These are phyloP conservation scores for Dicyrtomina minuta DNA, from an alignment of 2,888 invertebrate genomes.

Conservation along the genomic window DNA sequence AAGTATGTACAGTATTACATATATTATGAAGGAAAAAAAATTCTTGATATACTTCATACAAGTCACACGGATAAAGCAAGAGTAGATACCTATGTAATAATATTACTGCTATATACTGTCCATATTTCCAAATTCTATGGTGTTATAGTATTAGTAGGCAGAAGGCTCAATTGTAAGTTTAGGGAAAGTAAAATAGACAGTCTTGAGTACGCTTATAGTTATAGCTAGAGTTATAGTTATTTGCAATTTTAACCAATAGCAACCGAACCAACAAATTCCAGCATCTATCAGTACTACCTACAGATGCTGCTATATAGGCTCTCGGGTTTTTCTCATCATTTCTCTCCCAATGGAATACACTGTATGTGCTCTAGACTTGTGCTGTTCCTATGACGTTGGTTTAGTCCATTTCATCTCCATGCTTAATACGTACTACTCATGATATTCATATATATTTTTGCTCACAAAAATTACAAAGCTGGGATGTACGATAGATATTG, in stretches of 20 bases:
- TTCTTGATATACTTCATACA: too few species aligned
- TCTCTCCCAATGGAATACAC: slow-evolving; percentile 15
- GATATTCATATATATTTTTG: neutral
- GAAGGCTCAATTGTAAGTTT: neutral
- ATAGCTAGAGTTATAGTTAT: neutral
- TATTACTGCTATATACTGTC: too few species aligned
- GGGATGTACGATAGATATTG: neutral
- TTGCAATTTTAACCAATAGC: slow-evolving; percentile 20
- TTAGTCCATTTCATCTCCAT: slow-evolving; percentile 19
- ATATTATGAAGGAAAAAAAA: too few species aligned
- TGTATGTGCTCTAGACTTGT: too few species aligned
- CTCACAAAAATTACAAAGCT: neutral
- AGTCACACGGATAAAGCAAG: neutral
- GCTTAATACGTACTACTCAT: neutral
- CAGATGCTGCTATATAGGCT: neutral
- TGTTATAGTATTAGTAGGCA: neutral
- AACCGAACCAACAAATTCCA: slow-evolving; percentile 8
- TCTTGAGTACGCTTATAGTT: neutral
- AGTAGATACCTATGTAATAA: neutral
- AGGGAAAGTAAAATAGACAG: neutral
- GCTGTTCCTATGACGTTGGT: too few species aligned
- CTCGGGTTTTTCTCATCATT: slow-evolving; percentile 21
- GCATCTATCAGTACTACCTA: neutral
- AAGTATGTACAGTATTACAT: too few species aligned
- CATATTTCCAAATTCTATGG: slow-evolving; percentile 3